Evolutionary conservation across 2,797 vertebrate species (phyloP).

Genomic region (Aotus griseimembra): DNA sequence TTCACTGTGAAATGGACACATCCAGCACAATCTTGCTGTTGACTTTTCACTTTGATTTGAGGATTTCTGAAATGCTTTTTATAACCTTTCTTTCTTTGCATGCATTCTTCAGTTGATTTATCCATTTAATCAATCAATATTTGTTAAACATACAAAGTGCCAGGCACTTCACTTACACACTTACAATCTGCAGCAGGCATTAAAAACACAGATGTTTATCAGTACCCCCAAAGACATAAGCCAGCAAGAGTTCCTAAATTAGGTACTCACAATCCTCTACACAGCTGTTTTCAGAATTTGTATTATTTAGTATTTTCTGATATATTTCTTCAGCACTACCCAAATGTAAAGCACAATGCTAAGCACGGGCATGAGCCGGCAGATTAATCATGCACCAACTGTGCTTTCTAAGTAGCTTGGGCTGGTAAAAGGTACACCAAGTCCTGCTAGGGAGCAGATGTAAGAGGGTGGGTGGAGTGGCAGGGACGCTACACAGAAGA

Average conservation of each 20-base stretch:
- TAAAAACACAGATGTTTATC: background rate
- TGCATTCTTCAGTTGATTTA: background rate
- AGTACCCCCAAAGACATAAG: background rate
- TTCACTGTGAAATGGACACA: background rate
- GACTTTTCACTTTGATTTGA: background rate
- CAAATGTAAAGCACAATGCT: background rate
- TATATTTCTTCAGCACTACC: background rate
- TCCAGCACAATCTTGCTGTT: background rate
- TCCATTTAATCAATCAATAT: background rate
- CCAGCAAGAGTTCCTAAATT: background rate
- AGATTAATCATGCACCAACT: background rate
- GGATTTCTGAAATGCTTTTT: background rate
- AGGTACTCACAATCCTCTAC: background rate
- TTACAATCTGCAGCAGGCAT: background rate
- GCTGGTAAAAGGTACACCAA: background rate
- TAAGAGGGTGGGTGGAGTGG: background rate
- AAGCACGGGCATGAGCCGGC: background rate
- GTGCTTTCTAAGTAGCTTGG: background rate
- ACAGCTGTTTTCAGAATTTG: slow-evolving; percentile 18
- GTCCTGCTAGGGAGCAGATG: no score
- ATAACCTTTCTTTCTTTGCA: background rate
- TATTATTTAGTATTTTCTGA: slow-evolving; percentile 45
- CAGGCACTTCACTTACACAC: background rate
- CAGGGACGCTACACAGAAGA: background rate
- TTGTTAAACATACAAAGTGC: background rate